phyloP scores from a whole-genome alignment of 2,888 invertebrate genomes.

The Amaurobius ferox region DNA sequence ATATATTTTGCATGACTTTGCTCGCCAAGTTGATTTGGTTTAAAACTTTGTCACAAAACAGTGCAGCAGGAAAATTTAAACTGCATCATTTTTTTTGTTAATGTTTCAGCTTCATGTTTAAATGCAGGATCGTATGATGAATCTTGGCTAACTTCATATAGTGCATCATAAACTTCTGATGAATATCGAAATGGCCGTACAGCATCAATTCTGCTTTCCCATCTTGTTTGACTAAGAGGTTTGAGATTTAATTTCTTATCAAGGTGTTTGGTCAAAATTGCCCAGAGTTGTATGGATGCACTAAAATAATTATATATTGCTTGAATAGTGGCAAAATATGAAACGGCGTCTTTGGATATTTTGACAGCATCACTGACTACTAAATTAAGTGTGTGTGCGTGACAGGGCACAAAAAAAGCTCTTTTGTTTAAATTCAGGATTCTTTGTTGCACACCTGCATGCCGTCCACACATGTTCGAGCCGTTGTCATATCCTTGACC shows the following conservation, averaged over 20 bases:
- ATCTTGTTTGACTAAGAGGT: constrained; percentile 20
- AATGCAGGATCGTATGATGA: background rate
- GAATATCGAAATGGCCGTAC: constrained; percentile 4
- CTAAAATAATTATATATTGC: background rate
- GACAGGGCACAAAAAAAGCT: no score
- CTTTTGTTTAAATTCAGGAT: background rate
- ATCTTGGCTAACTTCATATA: background rate
- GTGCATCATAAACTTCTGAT: background rate
- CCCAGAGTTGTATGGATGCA: constrained; percentile 20
- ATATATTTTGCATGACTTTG: constrained; percentile 7
- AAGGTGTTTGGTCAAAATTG: constrained; percentile 23
- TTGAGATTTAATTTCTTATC: constrained; percentile 15
- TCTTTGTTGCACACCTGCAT: background rate
- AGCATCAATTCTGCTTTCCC: constrained; percentile 11
- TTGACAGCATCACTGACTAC: no score
- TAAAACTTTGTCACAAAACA: constrained; percentile 17
- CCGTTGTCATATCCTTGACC: constrained; percentile 8
- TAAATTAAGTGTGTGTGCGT: no score
- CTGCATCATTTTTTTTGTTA: background rate
- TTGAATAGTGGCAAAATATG: no score
- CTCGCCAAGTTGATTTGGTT: background rate
- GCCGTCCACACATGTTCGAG: no score
- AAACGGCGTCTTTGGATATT: no score
- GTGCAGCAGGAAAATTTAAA: constrained; percentile 7
- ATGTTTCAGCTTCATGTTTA: background rate